Percentiles rank a stretch among this genome's conserved stretches.
Evolutionary conservation across 1,140 invertebrate species (phyloP).

Genomic region (Nymphalis io): DNA sequence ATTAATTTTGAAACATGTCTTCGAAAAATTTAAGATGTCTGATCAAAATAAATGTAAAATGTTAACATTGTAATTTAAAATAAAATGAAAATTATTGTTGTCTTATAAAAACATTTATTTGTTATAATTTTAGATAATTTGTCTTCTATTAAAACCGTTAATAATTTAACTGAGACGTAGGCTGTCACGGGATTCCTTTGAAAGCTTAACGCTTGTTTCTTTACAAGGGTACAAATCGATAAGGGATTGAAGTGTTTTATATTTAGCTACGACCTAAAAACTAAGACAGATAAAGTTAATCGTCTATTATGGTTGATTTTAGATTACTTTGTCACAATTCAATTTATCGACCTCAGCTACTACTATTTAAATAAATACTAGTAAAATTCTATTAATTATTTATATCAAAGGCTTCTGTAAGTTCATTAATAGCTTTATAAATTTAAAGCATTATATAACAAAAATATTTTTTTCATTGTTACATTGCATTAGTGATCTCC

Average conservation of each 20-base stretch:
- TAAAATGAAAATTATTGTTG: neutral
- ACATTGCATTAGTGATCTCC: no score
- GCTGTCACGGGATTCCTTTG: constrained; percentile 12
- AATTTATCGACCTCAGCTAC: neutral
- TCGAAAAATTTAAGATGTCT: no score
- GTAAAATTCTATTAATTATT: no score
- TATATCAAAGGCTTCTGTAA: no score
- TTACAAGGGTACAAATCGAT: constrained; percentile 20
- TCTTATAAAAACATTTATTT: neutral
- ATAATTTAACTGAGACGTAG: neutral
- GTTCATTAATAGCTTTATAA: no score
- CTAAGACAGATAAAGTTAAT: constrained; percentile 16
- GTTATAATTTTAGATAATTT: neutral
- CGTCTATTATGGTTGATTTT: constrained; percentile 4
- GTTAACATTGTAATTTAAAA: no score
- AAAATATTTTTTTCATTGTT: no score
- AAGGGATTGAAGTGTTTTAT: constrained; percentile 26
- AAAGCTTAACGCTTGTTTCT: constrained; percentile 20
- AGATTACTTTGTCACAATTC: constrained; percentile 18
- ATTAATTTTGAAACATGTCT: no score
- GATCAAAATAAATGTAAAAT: no score
- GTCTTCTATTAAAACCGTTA: neutral
- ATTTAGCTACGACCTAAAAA: constrained; percentile 24
- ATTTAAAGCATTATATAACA: no score
- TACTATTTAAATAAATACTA: no score